Conservation (phyloP, 2,113 vertebrate genomes). For the Talpa occidentalis region DNA sequence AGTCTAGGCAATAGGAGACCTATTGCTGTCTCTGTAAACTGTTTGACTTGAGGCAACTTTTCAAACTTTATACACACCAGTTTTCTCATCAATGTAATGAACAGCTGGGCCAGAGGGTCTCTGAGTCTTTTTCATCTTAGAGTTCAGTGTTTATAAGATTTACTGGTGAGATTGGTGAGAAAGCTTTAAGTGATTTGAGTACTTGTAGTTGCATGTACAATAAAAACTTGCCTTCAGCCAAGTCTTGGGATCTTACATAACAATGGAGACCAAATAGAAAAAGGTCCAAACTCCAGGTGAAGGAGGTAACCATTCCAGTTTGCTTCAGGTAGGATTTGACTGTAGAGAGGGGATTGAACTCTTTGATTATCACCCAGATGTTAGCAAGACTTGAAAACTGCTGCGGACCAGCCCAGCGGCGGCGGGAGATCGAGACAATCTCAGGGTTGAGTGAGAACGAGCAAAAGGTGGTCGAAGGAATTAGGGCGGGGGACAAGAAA, state of each 20-base stretch:
- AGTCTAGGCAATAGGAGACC: too few relatives aligned
- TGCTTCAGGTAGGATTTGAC: neutral
- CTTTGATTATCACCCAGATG: neutral
- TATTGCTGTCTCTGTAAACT: neutral
- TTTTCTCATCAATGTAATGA: neutral
- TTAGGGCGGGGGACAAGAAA: too few relatives aligned
- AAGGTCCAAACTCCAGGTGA: neutral
- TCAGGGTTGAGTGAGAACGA: too few relatives aligned
- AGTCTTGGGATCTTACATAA: neutral
- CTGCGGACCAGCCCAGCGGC: too few relatives aligned
- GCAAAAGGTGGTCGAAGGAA: too few relatives aligned
- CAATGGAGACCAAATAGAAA: neutral
- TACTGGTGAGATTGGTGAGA: neutral
- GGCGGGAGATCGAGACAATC: too few relatives aligned
- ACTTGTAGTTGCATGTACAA: neutral
- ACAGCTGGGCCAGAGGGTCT: neutral
- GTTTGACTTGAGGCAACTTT: neutral
- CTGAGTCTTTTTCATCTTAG: neutral
- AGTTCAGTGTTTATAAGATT: neutral
- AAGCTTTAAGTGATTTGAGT: neutral
- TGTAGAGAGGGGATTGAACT: too few relatives aligned
- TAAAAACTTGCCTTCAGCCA: neutral
- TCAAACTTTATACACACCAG: neutral
- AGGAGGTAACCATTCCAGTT: neutral
- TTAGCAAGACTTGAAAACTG: neutral